These are phyloP conservation scores for Oryzias celebensis DNA, from an alignment of 2,113 vertebrate genomes.

Conservation along the genomic window DNA sequence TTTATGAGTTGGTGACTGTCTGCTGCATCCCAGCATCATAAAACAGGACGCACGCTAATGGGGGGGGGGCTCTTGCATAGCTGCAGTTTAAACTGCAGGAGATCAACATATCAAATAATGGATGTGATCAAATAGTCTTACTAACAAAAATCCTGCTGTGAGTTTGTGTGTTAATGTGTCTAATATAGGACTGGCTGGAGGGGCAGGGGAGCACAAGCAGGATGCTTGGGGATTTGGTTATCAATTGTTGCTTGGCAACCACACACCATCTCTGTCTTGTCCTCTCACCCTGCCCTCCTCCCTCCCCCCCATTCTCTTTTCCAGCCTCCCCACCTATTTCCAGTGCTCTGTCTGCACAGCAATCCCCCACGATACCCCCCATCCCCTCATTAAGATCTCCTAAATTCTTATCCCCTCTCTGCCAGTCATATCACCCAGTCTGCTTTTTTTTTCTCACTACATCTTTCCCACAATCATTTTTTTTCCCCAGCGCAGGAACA, in stretches of 20 bases:
- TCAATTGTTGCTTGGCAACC: slow-evolving; percentile 81
- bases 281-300: slow-evolving; percentile 43
- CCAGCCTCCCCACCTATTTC: slow-evolving; percentile 35
- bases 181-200: slow-evolving; percentile 54
- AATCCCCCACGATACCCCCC: slow-evolving; percentile 13
- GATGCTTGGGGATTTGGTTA: slow-evolving; percentile 81
- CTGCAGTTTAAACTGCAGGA: neutral
- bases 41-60: neutral
- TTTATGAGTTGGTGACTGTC: slow-evolving; percentile 17
- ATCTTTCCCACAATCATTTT: slow-evolving; percentile 32
- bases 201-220: slow-evolving; percentile 65
- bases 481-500: slow-evolving; percentile 9
- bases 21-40: neutral
- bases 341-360: slow-evolving; percentile 22
- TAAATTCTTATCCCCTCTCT: slow-evolving; percentile 12
- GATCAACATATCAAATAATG: too few species aligned
- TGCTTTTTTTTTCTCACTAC: neutral
- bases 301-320: slow-evolving; percentile 3
- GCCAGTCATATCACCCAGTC: slow-evolving; percentile 15
- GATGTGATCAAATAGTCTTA: neutral
- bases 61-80: neutral
- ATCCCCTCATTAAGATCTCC: slow-evolving; percentile 3
- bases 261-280: slow-evolving; percentile 64
- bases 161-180: slow-evolving; percentile 22
- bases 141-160: neutral